Conservation (phyloP, 1,140 invertebrate species). For the Drosophila aff. region DNA sequence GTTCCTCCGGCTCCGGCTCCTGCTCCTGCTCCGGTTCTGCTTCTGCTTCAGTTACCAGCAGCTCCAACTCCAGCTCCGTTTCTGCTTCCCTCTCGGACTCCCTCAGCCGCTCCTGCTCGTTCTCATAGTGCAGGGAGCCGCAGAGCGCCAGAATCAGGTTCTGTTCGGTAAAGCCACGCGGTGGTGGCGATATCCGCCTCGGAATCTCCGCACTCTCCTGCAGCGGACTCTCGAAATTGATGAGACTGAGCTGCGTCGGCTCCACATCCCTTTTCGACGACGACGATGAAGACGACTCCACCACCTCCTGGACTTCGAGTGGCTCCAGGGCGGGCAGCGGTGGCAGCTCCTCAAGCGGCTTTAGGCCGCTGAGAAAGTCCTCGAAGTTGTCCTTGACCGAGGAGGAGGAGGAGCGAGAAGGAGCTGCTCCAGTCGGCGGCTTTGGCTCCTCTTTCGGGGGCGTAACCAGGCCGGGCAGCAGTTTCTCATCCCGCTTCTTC, state of each 20-base stretch:
- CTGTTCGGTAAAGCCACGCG: slow-evolving; percentile 68
- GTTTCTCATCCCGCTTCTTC: slow-evolving; percentile 40
- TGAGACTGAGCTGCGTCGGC: slow-evolving; percentile 57
- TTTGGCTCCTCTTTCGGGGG: slow-evolving; percentile 16
- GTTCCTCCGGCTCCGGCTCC: slow-evolving; percentile 12
- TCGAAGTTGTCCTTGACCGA: slow-evolving; percentile 53
- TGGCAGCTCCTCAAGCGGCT: slow-evolving; percentile 64
- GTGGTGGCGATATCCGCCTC: slow-evolving; percentile 65
- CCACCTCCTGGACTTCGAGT: slow-evolving; percentile 43
- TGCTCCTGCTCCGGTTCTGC: not conserved
- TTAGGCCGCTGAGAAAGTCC: slow-evolving; percentile 62
- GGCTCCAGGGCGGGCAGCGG: slow-evolving; percentile 73
- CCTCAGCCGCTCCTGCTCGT: slow-evolving; percentile 47
- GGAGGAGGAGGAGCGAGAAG: not conserved
- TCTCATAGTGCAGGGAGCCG: slow-evolving; percentile 79
- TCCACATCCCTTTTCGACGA: not conserved
- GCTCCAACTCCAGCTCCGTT: not conserved
- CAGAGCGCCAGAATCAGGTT: slow-evolving; percentile 80
- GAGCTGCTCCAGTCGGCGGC: not conserved
- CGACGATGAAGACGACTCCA: not conserved
- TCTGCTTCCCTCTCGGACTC: not conserved
- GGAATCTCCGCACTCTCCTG: slow-evolving; percentile 62
- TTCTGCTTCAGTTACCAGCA: not conserved
- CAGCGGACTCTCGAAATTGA: slow-evolving; percentile 81
- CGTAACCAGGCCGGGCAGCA: slow-evolving; percentile 17